Evolutionary conservation across 1,140 invertebrate genomes (phyloP).

Genomic region (Zophobas morio): DNA sequence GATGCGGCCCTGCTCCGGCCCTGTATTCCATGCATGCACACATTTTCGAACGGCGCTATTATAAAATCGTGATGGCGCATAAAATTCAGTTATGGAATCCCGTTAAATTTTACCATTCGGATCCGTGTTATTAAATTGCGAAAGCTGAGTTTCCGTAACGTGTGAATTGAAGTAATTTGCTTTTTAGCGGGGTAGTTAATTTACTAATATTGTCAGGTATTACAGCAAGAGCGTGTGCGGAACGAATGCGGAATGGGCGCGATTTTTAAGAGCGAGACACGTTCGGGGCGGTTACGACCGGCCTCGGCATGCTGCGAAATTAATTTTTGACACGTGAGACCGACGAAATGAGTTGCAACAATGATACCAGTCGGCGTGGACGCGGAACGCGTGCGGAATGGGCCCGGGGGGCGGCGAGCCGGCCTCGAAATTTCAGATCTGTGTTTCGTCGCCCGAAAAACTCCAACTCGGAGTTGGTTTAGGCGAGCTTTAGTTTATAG

Average conservation of each 20-base stretch:
- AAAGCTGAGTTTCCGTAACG: slow-evolving; percentile 39
- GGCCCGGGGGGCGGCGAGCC: background rate
- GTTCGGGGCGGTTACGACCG: background rate
- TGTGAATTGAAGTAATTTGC: slow-evolving; percentile 46
- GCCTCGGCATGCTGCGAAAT: slow-evolving; percentile 18
- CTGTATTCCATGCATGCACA: slow-evolving; percentile 22
- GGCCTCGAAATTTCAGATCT: background rate
- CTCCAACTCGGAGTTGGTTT: too few relatives aligned
- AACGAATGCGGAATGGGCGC: slow-evolving; percentile 17
- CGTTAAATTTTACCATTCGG: slow-evolving; percentile 44
- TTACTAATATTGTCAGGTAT: slow-evolving; percentile 46
- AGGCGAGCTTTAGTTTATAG: too few relatives aligned
- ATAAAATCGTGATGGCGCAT: slow-evolving; percentile 39
- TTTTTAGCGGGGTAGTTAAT: slow-evolving; percentile 42
- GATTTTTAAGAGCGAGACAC: slow-evolving; percentile 15
- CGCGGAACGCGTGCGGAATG: too few relatives aligned
- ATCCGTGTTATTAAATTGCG: slow-evolving; percentile 48
- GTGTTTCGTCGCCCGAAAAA: background rate
- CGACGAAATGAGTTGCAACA: too few relatives aligned
- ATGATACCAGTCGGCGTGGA: too few relatives aligned
- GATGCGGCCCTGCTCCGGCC: slow-evolving; percentile 1
- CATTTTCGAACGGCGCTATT: slow-evolving; percentile 3
- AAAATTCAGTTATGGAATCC: slow-evolving; percentile 44
- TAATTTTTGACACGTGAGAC: slow-evolving; percentile 18
- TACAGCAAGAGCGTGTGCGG: slow-evolving; percentile 18